Base-by-base conservation (phyloP, 2,797 vertebrate species). In the Nyctalus aviator region DNA sequence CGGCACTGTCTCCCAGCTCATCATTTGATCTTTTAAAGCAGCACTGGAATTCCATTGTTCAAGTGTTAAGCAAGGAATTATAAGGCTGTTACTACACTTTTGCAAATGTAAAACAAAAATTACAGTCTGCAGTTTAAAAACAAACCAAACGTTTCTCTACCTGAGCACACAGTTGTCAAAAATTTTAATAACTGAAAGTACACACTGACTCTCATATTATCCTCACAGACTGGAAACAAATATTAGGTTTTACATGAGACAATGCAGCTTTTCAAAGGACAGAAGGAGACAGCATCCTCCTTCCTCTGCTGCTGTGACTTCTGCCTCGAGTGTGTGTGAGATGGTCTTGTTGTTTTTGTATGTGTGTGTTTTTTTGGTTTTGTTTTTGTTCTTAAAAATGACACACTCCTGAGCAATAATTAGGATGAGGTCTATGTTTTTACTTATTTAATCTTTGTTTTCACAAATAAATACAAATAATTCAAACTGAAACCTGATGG, bases 401-500 rank as follows among this genome's bases (percentile, higher is more conserved):
- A 96, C 96, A 95, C 94, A 94, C 88, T 96, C 86, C 84, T 96
- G 93, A 97, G 95, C 93, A 97, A 97, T 98, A 97, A 98, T 98
- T 97, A 97, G 97, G 97, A 98, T 98, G 97, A 97, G 95, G 97
- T 97, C 97, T 97, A 97, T 98, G 97, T 97, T 98, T 98, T 97
- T 98, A 99, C 98, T 98, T 98, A 98, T 99, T 98, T 99, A 98
- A 99, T 98, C 98, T 98, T 99, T 99, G 99, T 99, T 99, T 98
- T 98, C 99, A 99, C 99, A 99, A 99, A 99, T 99, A 99, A 99
- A 99, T 99, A 98, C 98, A 99, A 98, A 98, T 98, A 99, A 99
- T 98, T 99, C 99, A 99, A 99, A 99, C 97, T 99, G 99, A 99
- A 99, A 99, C 99, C 98, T 98, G 99, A 99, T 99, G 99, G 98